Percentiles rank a stretch among this genome's conserved stretches.
These are phyloP conservation scores for Varecia variegata DNA, from an alignment of 2,797 vertebrate genomes.

Conservation along the genomic window DNA sequence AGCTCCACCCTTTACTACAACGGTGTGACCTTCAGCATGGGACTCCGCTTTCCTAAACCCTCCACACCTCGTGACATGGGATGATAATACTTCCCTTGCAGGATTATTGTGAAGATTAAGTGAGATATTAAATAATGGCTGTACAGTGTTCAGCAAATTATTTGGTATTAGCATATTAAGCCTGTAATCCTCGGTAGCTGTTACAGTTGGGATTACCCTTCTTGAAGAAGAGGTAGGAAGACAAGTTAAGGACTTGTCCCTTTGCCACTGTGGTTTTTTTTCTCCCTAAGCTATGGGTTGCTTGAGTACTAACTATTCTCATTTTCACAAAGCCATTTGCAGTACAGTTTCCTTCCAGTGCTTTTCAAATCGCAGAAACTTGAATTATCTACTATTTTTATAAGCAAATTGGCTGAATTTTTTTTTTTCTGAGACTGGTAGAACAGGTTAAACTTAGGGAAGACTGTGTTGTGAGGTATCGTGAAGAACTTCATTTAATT, in stretches of 20 bases:
- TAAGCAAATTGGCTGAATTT: background rate
- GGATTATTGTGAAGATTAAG: background rate
- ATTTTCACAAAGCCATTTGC: background rate
- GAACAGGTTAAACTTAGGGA: background rate
- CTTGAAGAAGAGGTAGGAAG: background rate
- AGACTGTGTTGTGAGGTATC: background rate
- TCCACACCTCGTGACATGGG: background rate
- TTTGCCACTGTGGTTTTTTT: background rate
- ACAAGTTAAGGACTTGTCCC: background rate
- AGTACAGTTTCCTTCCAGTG: background rate
- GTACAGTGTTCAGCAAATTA: background rate
- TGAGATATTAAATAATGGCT: background rate
- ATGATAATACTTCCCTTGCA: background rate
- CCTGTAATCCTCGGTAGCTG: background rate
- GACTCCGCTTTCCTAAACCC: background rate
- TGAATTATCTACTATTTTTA: background rate
- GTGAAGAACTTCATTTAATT: conserved; percentile 10
- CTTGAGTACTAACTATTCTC: background rate
- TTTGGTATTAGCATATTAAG: background rate
- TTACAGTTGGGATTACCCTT: background rate
- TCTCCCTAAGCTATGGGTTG: background rate
- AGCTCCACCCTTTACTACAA: background rate
- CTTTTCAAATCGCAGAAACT: background rate
- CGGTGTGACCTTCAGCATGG: background rate
- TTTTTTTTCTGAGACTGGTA: background rate